phyloP scores from a whole-genome alignment of 2,888 invertebrate species.

The Meiosimyza decipiens region DNA sequence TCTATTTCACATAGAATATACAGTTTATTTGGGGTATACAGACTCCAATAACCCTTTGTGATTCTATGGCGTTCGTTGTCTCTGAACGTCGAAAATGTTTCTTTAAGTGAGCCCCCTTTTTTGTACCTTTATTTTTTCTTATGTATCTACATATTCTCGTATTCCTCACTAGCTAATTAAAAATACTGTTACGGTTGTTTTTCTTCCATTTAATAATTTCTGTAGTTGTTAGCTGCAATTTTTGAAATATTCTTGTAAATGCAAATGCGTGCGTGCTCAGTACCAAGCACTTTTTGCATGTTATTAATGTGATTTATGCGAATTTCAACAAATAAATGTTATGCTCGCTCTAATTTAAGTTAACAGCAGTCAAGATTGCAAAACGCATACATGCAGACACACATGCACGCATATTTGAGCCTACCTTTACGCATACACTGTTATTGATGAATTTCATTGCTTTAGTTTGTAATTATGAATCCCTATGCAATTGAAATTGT shows the following conservation, averaged over 20 bases:
- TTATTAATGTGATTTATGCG: constrained; percentile 31
- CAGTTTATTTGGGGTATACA: no score
- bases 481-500: neutral
- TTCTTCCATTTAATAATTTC: no score
- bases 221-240: no score
- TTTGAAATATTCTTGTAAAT: neutral
- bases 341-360: constrained; percentile 17
- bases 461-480: neutral
- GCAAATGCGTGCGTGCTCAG: constrained; percentile 29
- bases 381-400: neutral
- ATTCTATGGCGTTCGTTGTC: no score
- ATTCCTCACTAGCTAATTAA: no score
- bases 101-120: no score
- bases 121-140: no score
- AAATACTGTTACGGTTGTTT: no score
- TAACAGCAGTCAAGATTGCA: neutral
- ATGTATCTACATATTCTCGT: no score
- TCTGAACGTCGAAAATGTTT: no score
- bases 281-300: constrained; percentile 18
- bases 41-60: no score
- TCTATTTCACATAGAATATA: no score
- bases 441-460: constrained; percentile 26
- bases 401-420: neutral
- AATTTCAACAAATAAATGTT: constrained; percentile 23
- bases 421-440: constrained; percentile 9